phyloP scores from a whole-genome alignment of 2,888 invertebrate genomes.

The Eremobia ochroleuca region DNA sequence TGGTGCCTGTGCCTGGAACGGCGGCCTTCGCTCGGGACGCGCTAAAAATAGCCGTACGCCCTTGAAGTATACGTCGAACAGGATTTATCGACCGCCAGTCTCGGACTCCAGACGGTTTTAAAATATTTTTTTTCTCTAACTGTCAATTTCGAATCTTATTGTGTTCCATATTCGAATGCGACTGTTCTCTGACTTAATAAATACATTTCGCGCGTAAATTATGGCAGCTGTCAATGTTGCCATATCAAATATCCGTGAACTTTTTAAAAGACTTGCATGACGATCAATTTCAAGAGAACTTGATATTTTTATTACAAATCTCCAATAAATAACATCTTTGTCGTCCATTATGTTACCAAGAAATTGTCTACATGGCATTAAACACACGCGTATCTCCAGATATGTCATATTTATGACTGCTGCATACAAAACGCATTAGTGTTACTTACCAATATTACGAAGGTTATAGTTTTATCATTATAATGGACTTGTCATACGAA shows the following conservation, averaged over 20 bases:
- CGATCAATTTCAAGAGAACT: constrained; percentile 21
- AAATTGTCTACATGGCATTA: constrained; percentile 57
- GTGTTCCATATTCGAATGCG: constrained; percentile 55
- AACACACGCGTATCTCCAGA: constrained; percentile 72
- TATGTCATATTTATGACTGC: constrained; percentile 84
- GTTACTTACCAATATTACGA: constrained; percentile 80
- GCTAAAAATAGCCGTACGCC: constrained; percentile 88
- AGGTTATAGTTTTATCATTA: constrained; percentile 82
- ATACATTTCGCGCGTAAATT: constrained; percentile 52
- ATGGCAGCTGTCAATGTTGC: constrained; percentile 52
- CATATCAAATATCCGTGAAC: constrained; percentile 57
- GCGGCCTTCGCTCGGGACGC: constrained; percentile 82
- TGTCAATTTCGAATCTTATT: constrained; percentile 63
- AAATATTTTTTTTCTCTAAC: constrained; percentile 61
- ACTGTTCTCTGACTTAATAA: constrained; percentile 52
- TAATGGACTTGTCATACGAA: constrained; percentile 68
- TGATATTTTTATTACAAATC: constrained; percentile 45
- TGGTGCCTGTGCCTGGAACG: constrained; percentile 72
- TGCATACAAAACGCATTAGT: constrained; percentile 85
- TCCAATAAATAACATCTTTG: constrained; percentile 48
- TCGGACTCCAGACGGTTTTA: constrained; percentile 65
- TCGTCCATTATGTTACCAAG: constrained; percentile 57
- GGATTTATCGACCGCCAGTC: constrained; percentile 83
- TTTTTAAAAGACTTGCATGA: constrained; percentile 23
- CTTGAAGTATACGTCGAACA: constrained; percentile 87